Base-by-base conservation (phyloP, 2,888 invertebrate genomes). In the Clunio marinus region DNA sequence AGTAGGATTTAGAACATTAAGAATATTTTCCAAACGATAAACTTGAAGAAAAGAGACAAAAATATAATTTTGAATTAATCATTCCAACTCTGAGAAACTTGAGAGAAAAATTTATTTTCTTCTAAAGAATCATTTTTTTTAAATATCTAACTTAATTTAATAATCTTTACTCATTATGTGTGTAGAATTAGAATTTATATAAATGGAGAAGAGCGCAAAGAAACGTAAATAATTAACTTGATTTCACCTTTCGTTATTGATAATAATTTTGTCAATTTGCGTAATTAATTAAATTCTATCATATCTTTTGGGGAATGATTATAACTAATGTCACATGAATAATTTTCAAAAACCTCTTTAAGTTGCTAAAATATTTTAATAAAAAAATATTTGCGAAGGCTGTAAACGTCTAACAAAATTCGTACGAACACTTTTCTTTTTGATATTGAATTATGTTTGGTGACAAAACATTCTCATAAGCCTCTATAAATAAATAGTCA, bases 41-140 rank as follows among this genome's bases (percentile, higher is more conserved):
- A n/a, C n/a, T n/a, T n/a, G n/a, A 20, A 24, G 32, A 59, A 20
- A 32, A n/a, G 7, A 37, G 20, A 37, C 13, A 13, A 62, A 62
- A 62, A 41, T 25, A 37, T 15, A 58, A 41, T 41, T 41, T 41
- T 41, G 41, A 24, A 62, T 37, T 20, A 62, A 62, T 62, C 62
- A 62, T 62, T 62, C 62, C 62, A 62, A 35, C 41, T 41, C n/a
- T 41, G 2, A n/a, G 2, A 41, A 41, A 15, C 4, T 4, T 8
- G 32, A 32, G 32, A 32, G 32, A 32, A 32, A 10, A 41, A 13
- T 41, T 15, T 22, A 35, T 25, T 62, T 35, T 62, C 62, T 62
- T 62, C 15, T 37, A 62, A 62, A 62, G 62, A 62, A 62, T 24
- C 25, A 62, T 24, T 24, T 59, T 59, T 59, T 59, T 22, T 59